Evolutionary conservation across 92 coral and sea anemone genomes (phyloP).

Genomic region (Phenganax subtilis): DNA sequence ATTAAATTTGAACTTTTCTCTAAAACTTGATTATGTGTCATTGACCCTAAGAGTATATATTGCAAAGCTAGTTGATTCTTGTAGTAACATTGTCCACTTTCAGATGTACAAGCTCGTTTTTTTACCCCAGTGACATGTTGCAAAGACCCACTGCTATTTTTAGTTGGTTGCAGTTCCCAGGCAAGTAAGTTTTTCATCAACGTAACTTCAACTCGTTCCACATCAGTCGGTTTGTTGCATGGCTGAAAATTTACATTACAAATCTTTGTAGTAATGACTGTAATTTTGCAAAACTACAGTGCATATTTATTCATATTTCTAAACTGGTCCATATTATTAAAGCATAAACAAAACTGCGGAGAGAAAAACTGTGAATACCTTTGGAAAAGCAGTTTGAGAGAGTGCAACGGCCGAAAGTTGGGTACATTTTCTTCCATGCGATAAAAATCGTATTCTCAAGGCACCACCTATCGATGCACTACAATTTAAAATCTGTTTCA

Average conservation of each 20-base stretch:
- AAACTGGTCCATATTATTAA: too few relatives aligned
- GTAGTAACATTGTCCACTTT: background rate
- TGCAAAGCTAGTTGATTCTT: slow-evolving; percentile 22
- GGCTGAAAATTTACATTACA: slow-evolving; percentile 10
- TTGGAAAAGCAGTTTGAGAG: background rate
- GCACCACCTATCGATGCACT: background rate
- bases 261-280: background rate
- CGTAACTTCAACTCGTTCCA: slow-evolving; percentile 7
- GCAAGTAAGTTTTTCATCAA: slow-evolving; percentile 18
- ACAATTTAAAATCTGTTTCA: background rate
- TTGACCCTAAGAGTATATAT: slow-evolving; percentile 18
- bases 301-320: background rate
- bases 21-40: background rate
- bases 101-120: background rate
- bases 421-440: slow-evolving; percentile 6
- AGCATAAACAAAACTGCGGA: background rate
- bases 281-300: slow-evolving; percentile 6
- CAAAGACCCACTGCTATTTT: background rate
- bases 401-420: slow-evolving; percentile 16
- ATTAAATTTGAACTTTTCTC: slow-evolving; percentile 1
- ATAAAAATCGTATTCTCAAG: background rate
- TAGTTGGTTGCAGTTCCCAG: background rate
- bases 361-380: slow-evolving; percentile 9
- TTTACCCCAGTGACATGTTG: background rate
- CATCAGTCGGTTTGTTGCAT: background rate